Percentiles rank a stretch among this genome's conserved stretches.
These are phyloP conservation scores for Ochlodes sylvanus DNA, from an alignment of 2,888 invertebrate species.

Conservation along the genomic window DNA sequence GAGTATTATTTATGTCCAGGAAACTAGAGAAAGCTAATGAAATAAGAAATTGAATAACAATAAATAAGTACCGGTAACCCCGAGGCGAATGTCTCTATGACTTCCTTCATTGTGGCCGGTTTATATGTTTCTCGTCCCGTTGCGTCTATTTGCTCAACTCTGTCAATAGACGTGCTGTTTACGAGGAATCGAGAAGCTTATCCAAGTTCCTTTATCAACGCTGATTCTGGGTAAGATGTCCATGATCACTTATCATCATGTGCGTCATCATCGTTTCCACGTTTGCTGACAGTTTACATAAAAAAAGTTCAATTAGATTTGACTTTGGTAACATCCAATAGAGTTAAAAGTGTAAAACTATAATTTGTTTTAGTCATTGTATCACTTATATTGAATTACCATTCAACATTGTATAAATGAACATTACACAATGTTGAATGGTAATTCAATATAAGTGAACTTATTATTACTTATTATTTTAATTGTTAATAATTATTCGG, in stretches of 20 bases:
- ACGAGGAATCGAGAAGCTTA: conserved; percentile 24
- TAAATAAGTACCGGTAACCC: conserved; percentile 11
- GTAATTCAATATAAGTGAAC: too few species aligned
- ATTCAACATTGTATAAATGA: too few species aligned
- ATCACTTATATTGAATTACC: too few species aligned
- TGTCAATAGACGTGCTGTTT: conserved; percentile 36
- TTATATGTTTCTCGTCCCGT: conserved; percentile 33
- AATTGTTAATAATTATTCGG: neutral
- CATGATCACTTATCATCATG: neutral
- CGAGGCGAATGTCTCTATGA: conserved; percentile 22
- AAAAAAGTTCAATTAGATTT: too few species aligned
- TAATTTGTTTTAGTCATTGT: too few species aligned
- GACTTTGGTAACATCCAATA: too few species aligned
- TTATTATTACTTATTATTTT: too few species aligned
- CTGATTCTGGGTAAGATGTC: neutral
- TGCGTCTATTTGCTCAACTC: conserved; percentile 33
- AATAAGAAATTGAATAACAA: conserved; percentile 13
- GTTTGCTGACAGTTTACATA: too few species aligned
- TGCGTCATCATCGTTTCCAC: too few species aligned
- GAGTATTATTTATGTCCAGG: neutral
- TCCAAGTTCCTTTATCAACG: neutral
- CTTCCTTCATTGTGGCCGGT: conserved; percentile 16
- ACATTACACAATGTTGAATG: too few species aligned
- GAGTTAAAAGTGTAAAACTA: too few species aligned
- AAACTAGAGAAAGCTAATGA: neutral